These are phyloP conservation scores for Gerris buenoi DNA, from an alignment of 1,140 invertebrate genomes.

Conservation along the genomic window DNA sequence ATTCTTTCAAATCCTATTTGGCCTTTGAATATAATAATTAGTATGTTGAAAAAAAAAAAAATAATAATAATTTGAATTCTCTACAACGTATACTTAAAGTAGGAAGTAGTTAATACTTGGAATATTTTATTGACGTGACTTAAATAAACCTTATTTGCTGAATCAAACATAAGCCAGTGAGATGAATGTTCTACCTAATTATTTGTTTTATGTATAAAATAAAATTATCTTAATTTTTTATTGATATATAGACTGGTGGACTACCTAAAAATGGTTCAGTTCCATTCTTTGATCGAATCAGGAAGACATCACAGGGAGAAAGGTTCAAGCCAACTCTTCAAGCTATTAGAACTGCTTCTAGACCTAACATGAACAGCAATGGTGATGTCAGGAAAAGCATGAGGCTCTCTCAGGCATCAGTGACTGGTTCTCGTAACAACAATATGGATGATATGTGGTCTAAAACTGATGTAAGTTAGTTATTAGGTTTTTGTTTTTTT, in stretches of 20 bases:
- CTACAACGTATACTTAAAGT: too few relatives aligned
- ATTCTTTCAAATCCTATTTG: too few relatives aligned
- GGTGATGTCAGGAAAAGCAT: constrained; percentile 38
- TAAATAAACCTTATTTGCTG: too few relatives aligned
- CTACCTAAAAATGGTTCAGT: constrained; percentile 76
- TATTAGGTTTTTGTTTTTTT: not conserved
- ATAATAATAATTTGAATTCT: too few relatives aligned
- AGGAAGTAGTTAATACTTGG: too few relatives aligned
- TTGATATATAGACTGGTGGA: constrained; percentile 26
- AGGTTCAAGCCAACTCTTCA: constrained; percentile 60
- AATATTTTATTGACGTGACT: too few relatives aligned
- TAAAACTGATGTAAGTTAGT: constrained; percentile 27
- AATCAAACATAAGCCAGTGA: too few relatives aligned
- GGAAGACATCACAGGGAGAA: constrained; percentile 45
- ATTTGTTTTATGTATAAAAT: too few relatives aligned
- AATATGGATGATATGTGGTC: constrained; percentile 37
- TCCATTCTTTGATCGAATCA: constrained; percentile 67
- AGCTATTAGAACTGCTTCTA: constrained; percentile 47
- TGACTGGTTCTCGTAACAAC: constrained; percentile 44
- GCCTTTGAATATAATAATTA: too few relatives aligned
- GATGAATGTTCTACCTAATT: too few relatives aligned
- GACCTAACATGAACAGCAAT: constrained; percentile 42
- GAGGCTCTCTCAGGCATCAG: constrained; percentile 40
- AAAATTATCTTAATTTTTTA: too few relatives aligned
- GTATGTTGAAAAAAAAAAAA: too few relatives aligned